A percentile compares a stretch with the other conserved stretches of the same genome.
Evolutionary conservation across 2,797 vertebrate species (phyloP).

Genomic region (Coregonus sp.): DNA sequence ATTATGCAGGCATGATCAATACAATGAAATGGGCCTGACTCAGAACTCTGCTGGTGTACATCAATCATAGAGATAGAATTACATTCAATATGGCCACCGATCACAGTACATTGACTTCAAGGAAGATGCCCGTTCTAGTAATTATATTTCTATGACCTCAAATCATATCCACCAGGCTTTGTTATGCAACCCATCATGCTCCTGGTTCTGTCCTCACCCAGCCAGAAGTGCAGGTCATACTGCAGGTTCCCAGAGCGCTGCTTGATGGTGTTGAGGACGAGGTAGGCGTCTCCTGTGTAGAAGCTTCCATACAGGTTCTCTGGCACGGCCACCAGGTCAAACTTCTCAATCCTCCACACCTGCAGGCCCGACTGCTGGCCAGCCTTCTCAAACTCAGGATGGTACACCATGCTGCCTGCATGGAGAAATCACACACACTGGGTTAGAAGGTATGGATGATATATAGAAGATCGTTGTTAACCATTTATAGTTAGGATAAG

Average conservation of each 20-base stretch:
- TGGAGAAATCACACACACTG: not conserved
- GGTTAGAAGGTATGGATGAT: not conserved
- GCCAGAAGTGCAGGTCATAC: conserved; percentile 96
- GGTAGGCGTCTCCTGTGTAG: conserved; percentile 92
- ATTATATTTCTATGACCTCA: not conserved
- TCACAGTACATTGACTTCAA: not conserved
- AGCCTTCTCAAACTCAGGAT: conserved; percentile 89
- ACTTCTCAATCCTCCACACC: conserved; percentile 96
- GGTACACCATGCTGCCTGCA: conserved; percentile 85
- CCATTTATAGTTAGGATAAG: not conserved
- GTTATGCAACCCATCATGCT: not conserved
- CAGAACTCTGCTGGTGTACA: not conserved
- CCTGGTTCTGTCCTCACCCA: conserved; percentile 76
- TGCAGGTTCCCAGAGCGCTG: conserved; percentile 89
- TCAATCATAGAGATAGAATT: not conserved
- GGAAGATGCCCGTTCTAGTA: not conserved
- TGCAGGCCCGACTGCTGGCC: conserved; percentile 90
- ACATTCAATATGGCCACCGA: not conserved
- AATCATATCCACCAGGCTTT: not conserved
- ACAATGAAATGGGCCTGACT: conserved; percentile 5
- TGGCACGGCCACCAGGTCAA: conserved; percentile 92
- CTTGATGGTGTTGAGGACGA: conserved; percentile 93
- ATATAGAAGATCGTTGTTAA: not conserved
- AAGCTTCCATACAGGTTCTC: conserved; percentile 90
- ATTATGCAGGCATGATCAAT: not conserved